Percentiles rank a stretch among this genome's conserved stretches.
Evolutionary conservation across 1,140 invertebrate genomes (phyloP).

Genomic region (Zaprionus camerounensis): DNA sequence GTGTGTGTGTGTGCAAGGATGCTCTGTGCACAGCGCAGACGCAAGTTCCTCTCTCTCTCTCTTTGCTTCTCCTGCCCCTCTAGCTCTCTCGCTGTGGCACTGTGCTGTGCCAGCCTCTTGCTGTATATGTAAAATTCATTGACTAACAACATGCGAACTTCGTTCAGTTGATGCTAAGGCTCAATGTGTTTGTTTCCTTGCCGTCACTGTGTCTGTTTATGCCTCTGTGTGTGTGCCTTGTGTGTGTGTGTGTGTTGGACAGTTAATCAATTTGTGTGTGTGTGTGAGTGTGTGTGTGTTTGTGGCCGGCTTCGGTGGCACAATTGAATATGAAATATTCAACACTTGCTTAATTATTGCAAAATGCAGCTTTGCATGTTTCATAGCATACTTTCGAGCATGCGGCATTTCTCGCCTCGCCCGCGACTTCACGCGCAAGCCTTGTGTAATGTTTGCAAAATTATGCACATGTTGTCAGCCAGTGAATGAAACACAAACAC

Average conservation of each 20-base stretch:
- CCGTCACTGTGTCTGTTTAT: neutral
- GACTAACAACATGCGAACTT: slow-evolving; percentile 71
- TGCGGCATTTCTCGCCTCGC: neutral
- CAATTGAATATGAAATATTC: slow-evolving; percentile 13
- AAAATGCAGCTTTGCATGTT: slow-evolving; percentile 20
- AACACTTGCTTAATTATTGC: slow-evolving; percentile 17
- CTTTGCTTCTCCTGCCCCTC: neutral
- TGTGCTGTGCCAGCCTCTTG: slow-evolving; percentile 18
- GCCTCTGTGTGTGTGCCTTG: neutral
- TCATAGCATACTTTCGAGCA: slow-evolving; percentile 33
- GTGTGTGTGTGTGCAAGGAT: neutral
- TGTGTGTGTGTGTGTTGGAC: slow-evolving; percentile 5
- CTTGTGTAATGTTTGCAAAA: slow-evolving; percentile 10
- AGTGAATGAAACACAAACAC: slow-evolving; percentile 26
- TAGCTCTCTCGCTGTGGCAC: neutral
- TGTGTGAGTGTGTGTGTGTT: slow-evolving; percentile 2
- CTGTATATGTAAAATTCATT: slow-evolving; percentile 74
- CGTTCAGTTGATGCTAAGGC: slow-evolving; percentile 56
- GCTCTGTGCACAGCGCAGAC: slow-evolving; percentile 26
- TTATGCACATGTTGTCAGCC: slow-evolving; percentile 26
- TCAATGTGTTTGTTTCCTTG: slow-evolving; percentile 2
- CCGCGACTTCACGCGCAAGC: neutral
- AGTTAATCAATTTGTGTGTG: slow-evolving; percentile 35
- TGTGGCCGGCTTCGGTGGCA: neutral
- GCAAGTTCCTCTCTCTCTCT: neutral